Evolutionary conservation across 2,888 invertebrate species (phyloP).

Genomic region (Polydrusus tereticollis): DNA sequence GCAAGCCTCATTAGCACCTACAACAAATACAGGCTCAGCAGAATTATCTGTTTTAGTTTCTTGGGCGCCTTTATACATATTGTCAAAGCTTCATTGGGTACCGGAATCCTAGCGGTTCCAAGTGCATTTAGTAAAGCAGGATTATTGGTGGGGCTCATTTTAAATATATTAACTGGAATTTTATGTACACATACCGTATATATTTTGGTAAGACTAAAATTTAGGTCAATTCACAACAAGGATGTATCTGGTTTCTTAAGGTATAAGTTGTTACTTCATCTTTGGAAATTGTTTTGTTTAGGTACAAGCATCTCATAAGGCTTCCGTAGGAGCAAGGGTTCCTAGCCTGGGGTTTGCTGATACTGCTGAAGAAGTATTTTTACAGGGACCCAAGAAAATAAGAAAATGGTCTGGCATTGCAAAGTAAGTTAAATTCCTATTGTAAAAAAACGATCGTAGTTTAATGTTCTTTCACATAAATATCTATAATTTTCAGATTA

Average conservation of each 20-base stretch:
- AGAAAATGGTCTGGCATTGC: conserved; percentile 76
- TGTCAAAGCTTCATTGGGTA: conserved; percentile 92
- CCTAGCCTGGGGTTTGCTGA: conserved; percentile 86
- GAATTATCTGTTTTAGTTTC: conserved; percentile 76
- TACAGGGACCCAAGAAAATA: conserved; percentile 78
- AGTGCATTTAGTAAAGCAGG: conserved; percentile 92
- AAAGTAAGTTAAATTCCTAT: conserved; percentile 77
- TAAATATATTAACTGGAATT: conserved; percentile 86
- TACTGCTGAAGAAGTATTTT: conserved; percentile 86
- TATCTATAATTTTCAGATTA: conserved; percentile 72
- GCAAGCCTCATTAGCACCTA: too few relatives aligned
- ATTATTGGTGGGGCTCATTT: conserved; percentile 83
- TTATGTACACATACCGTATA: conserved; percentile 95
- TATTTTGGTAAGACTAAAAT: conserved; percentile 77
- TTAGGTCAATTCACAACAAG: neutral
- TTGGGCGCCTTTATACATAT: conserved; percentile 88
- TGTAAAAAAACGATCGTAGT: too few relatives aligned
- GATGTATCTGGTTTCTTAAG: too few relatives aligned
- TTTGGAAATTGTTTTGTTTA: conserved; percentile 65
- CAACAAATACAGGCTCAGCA: too few relatives aligned
- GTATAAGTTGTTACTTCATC: too few relatives aligned
- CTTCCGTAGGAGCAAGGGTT: conserved; percentile 77
- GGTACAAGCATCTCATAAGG: conserved; percentile 83
- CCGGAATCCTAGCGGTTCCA: conserved; percentile 97
- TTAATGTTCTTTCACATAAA: too few relatives aligned